Conservation (phyloP, 1,140 invertebrate species). For the Drosophila azteca region DNA sequence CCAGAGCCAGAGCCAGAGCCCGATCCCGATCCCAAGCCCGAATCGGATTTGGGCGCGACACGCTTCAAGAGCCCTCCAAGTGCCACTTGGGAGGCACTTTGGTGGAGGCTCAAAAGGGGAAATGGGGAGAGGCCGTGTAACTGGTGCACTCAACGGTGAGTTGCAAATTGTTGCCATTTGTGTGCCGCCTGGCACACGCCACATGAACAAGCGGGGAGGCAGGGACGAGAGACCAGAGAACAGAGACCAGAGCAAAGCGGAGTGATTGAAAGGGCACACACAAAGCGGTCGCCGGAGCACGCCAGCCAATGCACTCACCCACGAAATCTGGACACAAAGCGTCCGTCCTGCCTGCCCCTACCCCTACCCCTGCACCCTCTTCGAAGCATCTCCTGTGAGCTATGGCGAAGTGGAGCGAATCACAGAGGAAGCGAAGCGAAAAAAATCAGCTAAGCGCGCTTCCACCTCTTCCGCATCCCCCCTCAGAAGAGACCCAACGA, state of each 20-base stretch:
- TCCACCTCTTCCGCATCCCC: not conserved
- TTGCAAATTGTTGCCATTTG: constrained; percentile 48
- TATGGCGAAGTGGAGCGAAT: constrained; percentile 34
- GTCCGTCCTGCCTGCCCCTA: not conserved
- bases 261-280: not conserved
- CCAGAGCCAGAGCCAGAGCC: no score
- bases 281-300: constrained; percentile 41
- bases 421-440: constrained; percentile 27
- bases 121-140: not conserved
- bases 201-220: no score
- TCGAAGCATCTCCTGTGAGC: not conserved
- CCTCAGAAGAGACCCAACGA: not conserved
- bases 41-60: constrained; percentile 55
- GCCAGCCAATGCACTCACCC: constrained; percentile 49
- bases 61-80: constrained; percentile 24
- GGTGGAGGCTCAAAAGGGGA: no score
- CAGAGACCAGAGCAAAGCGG: no score
- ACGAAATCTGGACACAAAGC: constrained; percentile 47
- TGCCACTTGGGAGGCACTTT: constrained; percentile 11
- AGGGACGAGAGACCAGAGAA: no score
- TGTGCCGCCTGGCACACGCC: constrained; percentile 17
- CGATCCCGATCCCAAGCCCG: not conserved
- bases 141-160: constrained; percentile 51
- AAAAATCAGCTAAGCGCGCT: constrained; percentile 40
- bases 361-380: not conserved